These are phyloP conservation scores for Theocolax elegans DNA, from an alignment of 1,140 invertebrate genomes.

Conservation along the genomic window DNA sequence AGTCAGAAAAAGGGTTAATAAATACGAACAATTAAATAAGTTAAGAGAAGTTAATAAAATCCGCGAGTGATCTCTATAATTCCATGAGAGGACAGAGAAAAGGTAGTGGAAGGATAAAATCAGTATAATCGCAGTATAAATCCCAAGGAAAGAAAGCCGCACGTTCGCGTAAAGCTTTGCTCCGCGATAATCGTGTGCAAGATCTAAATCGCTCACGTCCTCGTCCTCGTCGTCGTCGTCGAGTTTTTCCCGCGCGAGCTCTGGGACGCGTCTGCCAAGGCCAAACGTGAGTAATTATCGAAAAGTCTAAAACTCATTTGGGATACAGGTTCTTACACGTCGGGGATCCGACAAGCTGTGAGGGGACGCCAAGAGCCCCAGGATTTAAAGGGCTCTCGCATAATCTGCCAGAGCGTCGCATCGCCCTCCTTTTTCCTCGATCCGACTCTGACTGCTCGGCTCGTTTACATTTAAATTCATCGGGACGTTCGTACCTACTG, in stretches of 20 bases:
- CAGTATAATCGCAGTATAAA: too few species aligned
- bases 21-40: too few species aligned
- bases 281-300: conserved; percentile 38
- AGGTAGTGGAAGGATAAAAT: too few species aligned
- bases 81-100: too few species aligned
- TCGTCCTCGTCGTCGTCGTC: too few species aligned
- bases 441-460: not conserved
- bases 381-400: conserved; percentile 50
- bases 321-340: not conserved
- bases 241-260: not conserved
- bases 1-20: too few species aligned
- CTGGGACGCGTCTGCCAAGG: not conserved
- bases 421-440: conserved; percentile 20
- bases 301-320: conserved; percentile 36
- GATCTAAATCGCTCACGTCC: too few species aligned
- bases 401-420: conserved; percentile 43
- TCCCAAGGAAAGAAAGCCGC: too few species aligned
- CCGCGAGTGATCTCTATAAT: too few species aligned
- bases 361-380: conserved; percentile 4
- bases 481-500: conserved; percentile 14
- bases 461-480: conserved; percentile 52
- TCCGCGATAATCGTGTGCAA: too few species aligned
- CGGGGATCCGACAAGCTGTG: conserved; percentile 6
- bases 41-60: too few species aligned
- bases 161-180: too few species aligned